phyloP scores from a whole-genome alignment of 2,797 vertebrate species.

The Hyperoplus immaculatus region DNA sequence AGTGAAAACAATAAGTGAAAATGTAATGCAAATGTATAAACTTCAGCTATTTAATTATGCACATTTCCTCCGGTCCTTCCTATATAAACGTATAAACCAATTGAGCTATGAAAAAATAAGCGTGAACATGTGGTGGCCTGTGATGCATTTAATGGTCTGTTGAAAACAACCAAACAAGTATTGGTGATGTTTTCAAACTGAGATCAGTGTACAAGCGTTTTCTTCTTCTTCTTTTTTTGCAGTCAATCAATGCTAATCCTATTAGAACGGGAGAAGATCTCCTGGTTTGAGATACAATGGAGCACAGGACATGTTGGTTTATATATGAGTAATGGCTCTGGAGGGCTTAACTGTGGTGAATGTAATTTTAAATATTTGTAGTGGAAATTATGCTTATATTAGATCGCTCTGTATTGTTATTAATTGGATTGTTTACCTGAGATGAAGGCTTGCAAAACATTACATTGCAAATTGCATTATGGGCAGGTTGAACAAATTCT shows the following conservation, averaged over 20 bases:
- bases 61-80: constrained; percentile 9
- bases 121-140: constrained; percentile 42
- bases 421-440: constrained; percentile 66
- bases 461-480: constrained; percentile 41
- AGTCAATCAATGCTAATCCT: constrained; percentile 84
- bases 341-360: constrained; percentile 56
- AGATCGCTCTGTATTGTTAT: constrained; percentile 56
- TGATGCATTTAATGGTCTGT: constrained; percentile 55
- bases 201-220: constrained; percentile 80
- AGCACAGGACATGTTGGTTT: constrained; percentile 70
- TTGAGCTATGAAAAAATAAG: constrained; percentile 31
- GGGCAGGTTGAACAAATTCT: background rate
- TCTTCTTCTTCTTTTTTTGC: constrained; percentile 55
- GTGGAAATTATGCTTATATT: constrained; percentile 75
- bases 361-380: constrained; percentile 73
- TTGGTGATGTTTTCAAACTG: constrained; percentile 74
- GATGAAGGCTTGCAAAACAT: constrained; percentile 53
- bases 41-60: constrained; percentile 19
- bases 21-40: constrained; percentile 14
- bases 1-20: constrained; percentile 13
- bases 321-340: constrained; percentile 79
- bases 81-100: constrained; percentile 3
- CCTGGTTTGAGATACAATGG: constrained; percentile 72
- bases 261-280: constrained; percentile 80
- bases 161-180: constrained; percentile 77